Evolutionary conservation across 2,797 vertebrate genomes (phyloP).

Genomic region (Anguilla anguilla): DNA sequence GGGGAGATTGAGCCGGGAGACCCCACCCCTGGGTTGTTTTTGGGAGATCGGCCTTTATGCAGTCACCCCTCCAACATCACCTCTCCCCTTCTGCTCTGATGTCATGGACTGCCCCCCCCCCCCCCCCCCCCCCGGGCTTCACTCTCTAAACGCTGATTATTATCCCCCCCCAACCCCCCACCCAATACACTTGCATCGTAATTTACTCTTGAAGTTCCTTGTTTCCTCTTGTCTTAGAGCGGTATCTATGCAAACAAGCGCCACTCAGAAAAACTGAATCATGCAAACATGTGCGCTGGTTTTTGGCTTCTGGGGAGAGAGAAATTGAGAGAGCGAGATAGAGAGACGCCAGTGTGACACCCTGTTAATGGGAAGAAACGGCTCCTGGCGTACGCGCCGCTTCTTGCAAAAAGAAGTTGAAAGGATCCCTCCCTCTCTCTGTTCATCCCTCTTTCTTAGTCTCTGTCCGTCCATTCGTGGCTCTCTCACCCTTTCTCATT

Average conservation of each 20-base stretch:
- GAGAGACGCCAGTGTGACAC: conserved; percentile 36
- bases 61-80: neutral
- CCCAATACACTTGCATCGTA: conserved; percentile 47
- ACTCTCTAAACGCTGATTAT: conserved; percentile 38
- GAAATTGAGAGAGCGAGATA: conserved; percentile 41
- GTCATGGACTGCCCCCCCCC: conserved; percentile 26
- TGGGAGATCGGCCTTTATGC: neutral
- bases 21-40: neutral
- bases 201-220: conserved; percentile 44
- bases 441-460: neutral
- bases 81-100: conserved; percentile 7
- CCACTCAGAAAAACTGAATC: conserved; percentile 72
- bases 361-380: neutral
- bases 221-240: conserved; percentile 55
- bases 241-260: conserved; percentile 64
- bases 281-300: conserved; percentile 43
- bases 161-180: conserved; percentile 24
- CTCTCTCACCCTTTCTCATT: too few species aligned
- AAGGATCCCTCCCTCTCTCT: neutral
- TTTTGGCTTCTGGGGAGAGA: neutral
- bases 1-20: neutral
- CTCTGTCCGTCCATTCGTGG: neutral
- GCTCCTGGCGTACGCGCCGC: neutral
- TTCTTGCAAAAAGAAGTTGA: neutral
- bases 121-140: too few species aligned